A percentile compares a stretch with the other conserved stretches of the same genome.
These are phyloP conservation scores for Danionella cerebrum DNA, from an alignment of 2,113 vertebrate species.

Conservation along the genomic window DNA sequence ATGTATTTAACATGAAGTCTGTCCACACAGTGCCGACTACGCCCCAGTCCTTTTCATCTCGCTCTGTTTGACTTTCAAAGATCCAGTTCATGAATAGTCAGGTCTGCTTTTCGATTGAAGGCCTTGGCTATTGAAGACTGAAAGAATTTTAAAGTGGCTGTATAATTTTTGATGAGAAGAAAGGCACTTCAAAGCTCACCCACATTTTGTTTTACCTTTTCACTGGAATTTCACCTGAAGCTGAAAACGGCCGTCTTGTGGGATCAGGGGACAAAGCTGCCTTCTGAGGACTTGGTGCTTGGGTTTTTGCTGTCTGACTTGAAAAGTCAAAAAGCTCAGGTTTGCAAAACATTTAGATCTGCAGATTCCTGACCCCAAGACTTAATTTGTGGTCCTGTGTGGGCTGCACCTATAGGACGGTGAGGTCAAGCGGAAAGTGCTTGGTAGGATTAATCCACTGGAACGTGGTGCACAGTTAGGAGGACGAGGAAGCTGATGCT, in stretches of 20 bases:
- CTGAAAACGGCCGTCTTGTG: not conserved
- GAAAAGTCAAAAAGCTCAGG: not conserved
- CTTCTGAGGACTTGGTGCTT: not conserved
- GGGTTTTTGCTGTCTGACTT: not conserved
- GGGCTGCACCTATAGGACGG: conserved; percentile 17
- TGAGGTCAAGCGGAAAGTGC: conserved; percentile 26
- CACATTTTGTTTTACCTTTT: conserved; percentile 5
- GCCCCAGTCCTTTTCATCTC: conserved; percentile 2
- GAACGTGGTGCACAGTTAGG: conserved; percentile 22
- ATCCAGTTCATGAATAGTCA: conserved; percentile 8
- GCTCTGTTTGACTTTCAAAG: conserved; percentile 15
- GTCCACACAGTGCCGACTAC: not conserved
- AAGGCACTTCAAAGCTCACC: not conserved
- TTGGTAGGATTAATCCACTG: conserved; percentile 38
- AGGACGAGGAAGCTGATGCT: conserved; percentile 49
- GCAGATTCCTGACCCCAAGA: not conserved
- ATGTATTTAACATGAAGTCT: conserved; percentile 24
- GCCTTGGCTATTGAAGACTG: not conserved
- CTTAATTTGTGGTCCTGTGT: conserved; percentile 18
- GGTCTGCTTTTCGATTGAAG: not conserved
- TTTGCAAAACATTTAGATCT: conserved; percentile 9
- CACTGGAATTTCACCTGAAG: conserved; percentile 6
- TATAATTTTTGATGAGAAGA: not conserved
- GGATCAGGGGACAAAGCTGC: not conserved
- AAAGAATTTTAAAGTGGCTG: conserved; percentile 23